Percentiles rank a stretch among this genome's conserved stretches.
phyloP scores from a whole-genome alignment of 2,113 vertebrate genomes.

The Leptobrachium leishanense region DNA sequence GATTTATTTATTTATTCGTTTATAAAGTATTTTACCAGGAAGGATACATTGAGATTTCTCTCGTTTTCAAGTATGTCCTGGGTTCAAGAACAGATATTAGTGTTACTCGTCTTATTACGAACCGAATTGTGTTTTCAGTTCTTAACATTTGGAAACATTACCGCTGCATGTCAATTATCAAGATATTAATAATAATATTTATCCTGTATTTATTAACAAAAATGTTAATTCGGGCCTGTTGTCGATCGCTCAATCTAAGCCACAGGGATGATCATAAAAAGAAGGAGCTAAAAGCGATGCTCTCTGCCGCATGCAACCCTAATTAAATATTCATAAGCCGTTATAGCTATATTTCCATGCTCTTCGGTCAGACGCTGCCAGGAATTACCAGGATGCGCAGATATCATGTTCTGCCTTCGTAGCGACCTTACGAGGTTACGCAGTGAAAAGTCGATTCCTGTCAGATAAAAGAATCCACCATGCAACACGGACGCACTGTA shows the following conservation, averaged over 20 bases:
- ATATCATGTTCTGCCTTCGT: background rate
- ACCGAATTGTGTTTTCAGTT: no score
- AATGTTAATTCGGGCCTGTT: no score
- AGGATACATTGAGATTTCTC: no score
- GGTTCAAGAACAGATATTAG: no score
- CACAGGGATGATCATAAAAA: background rate
- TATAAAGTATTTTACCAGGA: no score
- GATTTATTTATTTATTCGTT: no score
- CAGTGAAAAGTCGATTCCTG: background rate
- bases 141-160: no score
- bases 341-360: conserved; percentile 18
- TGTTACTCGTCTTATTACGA: background rate
- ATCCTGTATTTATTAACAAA: no score
- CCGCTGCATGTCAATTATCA: no score
- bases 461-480: background rate
- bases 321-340: conserved; percentile 28
- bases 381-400: conserved; percentile 17
- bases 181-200: no score
- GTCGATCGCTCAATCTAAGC: no score
- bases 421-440: conserved; percentile 9
- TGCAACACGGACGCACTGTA: background rate
- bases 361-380: conserved; percentile 14
- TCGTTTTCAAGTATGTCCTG: no score
- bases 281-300: background rate
- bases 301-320: background rate